Percentiles rank a stretch among this genome's conserved stretches.
Conservation (phyloP, 2,888 invertebrate species). For the Campoplex capitator region DNA sequence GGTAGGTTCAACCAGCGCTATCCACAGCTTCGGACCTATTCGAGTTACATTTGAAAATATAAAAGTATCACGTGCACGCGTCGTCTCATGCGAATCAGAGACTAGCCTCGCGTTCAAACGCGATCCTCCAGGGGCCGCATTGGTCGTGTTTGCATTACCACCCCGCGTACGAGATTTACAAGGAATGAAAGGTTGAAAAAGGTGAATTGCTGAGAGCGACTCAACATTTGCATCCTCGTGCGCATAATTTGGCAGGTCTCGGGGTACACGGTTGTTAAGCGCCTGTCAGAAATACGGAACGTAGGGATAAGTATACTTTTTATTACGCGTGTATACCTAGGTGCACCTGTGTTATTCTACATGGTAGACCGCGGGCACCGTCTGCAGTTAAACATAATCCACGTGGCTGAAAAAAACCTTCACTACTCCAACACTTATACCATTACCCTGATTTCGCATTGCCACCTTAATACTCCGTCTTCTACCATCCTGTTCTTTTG, state of each 20-base stretch:
- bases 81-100: conserved; percentile 43
- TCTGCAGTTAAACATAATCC: conserved; percentile 40
- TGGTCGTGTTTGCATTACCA: conserved; percentile 53
- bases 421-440: conserved; percentile 21
- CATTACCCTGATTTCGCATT: conserved; percentile 9
- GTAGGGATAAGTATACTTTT: conserved; percentile 60
- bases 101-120: conserved; percentile 48
- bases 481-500: background rate
- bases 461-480: background rate
- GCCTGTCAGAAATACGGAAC: conserved; percentile 65
- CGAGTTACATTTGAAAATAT: conserved; percentile 60
- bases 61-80: conserved; percentile 65
- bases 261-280: conserved; percentile 59
- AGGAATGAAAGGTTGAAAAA: conserved; percentile 11
- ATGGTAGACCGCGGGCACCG: background rate
- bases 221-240: conserved; percentile 72
- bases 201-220: conserved; percentile 47
- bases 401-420: conserved; percentile 27
- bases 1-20: background rate
- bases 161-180: conserved; percentile 31
- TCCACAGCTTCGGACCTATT: background rate
- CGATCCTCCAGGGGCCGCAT: conserved; percentile 39
- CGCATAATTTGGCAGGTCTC: conserved; percentile 69
- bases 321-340: conserved; percentile 55
- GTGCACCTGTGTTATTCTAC: conserved; percentile 21